Evolutionary conservation across 2,888 invertebrate genomes (phyloP).

Genomic region (Hemistola chrysoprasaria): DNA sequence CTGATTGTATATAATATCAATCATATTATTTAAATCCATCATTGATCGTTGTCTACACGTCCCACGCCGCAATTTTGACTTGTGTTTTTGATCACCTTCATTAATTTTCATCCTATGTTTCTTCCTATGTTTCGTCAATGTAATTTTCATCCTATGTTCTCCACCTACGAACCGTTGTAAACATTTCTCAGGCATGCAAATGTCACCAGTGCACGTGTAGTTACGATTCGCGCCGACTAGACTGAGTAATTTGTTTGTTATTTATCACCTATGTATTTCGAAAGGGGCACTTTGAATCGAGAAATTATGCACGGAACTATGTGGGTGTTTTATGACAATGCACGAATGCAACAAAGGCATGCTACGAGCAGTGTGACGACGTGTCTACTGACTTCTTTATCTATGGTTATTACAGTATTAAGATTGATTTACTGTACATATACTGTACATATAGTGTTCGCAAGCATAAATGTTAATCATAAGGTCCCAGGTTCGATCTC

Average conservation of each 20-base stretch:
- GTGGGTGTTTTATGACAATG: conserved; percentile 74
- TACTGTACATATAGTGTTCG: too few species aligned
- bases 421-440: conserved; percentile 11
- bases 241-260: conserved; percentile 74
- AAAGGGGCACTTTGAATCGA: conserved; percentile 69
- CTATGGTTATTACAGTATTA: conserved; percentile 19
- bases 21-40: too few species aligned
- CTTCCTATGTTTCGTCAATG: too few species aligned
- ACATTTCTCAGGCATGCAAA: conserved; percentile 71
- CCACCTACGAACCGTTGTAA: conserved; percentile 44
- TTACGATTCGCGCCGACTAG: conserved; percentile 48
- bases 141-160: conserved; percentile 17
- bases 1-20: too few species aligned
- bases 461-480: too few species aligned
- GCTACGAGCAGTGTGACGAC: conserved; percentile 32
- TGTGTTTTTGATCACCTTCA: too few species aligned
- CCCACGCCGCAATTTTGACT: too few species aligned
- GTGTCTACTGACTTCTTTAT: conserved; percentile 20
- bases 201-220: conserved; percentile 56
- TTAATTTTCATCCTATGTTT: too few species aligned
- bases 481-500: too few species aligned
- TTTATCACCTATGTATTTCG: conserved; percentile 72
- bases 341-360: conserved; percentile 54
- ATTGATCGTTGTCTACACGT: too few species aligned
- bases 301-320: conserved; percentile 67